Conservation (phyloP, 2,888 invertebrate genomes). For the Pantelozetes paolii region DNA sequence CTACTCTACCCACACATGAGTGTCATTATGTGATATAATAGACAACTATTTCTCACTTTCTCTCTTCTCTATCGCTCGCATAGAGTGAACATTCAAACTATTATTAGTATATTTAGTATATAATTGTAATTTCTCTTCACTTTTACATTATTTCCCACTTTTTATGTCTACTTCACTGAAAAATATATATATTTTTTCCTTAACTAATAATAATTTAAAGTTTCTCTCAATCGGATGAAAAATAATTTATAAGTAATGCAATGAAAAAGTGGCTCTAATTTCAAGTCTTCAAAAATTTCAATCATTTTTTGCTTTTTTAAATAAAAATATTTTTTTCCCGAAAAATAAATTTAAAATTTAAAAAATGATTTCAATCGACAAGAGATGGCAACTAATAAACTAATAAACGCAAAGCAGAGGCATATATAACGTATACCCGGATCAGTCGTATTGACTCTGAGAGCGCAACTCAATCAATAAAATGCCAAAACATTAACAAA, state of each 20-base stretch:
- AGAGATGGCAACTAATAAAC: conserved; percentile 34
- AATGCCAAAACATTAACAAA: neutral
- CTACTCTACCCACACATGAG: neutral
- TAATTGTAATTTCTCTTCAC: neutral
- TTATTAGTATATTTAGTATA: conserved; percentile 10
- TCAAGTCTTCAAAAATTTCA: neutral
- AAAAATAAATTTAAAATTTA: too few species aligned
- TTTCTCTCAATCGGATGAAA: neutral
- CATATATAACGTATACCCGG: neutral
- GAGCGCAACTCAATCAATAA: conserved; percentile 30
- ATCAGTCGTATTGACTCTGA: conserved; percentile 2
- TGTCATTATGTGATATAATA: neutral
- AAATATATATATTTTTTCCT: neutral
- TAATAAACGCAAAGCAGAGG: conserved; percentile 2
- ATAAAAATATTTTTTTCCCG: too few species aligned
- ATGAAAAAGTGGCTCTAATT: neutral
- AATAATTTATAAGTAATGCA: conserved; percentile 1
- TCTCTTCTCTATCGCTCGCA: neutral
- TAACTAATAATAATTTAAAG: conserved; percentile 13
- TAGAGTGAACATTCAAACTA: neutral
- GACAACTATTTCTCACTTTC: conserved; percentile 4
- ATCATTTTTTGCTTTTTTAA: too few species aligned
- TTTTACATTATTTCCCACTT: neutral
- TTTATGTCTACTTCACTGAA: neutral
- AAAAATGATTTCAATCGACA: neutral